These are phyloP conservation scores for Remorina albescens DNA, from an alignment of 2,797 vertebrate species.

Conservation along the genomic window DNA sequence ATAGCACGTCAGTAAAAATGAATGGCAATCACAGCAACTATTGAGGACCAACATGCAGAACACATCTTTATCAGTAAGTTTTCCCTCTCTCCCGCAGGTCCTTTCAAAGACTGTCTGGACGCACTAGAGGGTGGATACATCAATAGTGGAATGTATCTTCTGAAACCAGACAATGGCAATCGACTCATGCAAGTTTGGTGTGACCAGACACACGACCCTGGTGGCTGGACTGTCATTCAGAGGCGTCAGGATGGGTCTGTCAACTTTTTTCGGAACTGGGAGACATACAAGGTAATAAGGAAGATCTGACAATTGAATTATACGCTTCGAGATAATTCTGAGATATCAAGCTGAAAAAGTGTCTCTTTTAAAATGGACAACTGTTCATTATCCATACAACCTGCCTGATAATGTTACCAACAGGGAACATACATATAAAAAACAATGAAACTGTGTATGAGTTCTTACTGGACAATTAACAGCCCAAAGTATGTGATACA, in stretches of 20 bases:
- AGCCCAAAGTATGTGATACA: too few species aligned
- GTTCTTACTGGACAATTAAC: too few species aligned
- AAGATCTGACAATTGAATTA: background rate
- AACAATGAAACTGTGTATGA: too few species aligned
- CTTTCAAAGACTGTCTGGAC: constrained; percentile 93
- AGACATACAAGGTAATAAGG: constrained; percentile 90
- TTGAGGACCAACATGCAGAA: background rate
- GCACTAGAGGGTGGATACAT: constrained; percentile 89
- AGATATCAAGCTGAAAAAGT: background rate
- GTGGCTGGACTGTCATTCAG: constrained; percentile 95
- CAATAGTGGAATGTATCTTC: constrained; percentile 90
- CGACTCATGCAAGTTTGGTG: constrained; percentile 96
- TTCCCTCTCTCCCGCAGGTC: constrained; percentile 79
- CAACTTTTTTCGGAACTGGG: constrained; percentile 97
- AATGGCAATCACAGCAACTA: background rate
- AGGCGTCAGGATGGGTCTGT: constrained; percentile 92
- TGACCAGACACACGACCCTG: constrained; percentile 93
- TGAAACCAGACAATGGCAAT: constrained; percentile 93
- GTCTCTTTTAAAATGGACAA: too few species aligned
- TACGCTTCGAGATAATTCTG: background rate
- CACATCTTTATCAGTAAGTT: background rate
- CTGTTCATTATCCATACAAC: too few species aligned
- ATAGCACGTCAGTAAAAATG: background rate
- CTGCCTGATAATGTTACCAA: too few species aligned
- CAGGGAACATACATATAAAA: too few species aligned